Percentiles rank a stretch among this genome's conserved stretches.
These are phyloP conservation scores for Metopia argyrocephala DNA, from an alignment of 2,888 invertebrate genomes.

Conservation along the genomic window DNA sequence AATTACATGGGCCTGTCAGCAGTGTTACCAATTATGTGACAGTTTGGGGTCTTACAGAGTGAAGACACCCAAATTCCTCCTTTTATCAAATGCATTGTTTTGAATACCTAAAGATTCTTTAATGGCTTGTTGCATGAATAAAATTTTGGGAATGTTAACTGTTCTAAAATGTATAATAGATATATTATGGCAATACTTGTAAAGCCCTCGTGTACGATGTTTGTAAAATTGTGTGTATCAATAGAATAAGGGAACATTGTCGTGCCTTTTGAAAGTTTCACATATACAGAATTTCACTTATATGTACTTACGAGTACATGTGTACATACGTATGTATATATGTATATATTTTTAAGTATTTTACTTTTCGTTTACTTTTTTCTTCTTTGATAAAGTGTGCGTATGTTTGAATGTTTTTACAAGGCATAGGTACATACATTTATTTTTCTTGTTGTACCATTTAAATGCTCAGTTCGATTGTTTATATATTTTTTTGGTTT, in stretches of 20 bases:
- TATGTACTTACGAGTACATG: too few relatives aligned
- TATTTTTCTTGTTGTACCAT: conserved; percentile 31
- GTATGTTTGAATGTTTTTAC: conserved; percentile 6
- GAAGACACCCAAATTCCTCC: too few relatives aligned
- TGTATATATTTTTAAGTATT: too few relatives aligned
- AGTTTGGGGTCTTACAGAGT: too few relatives aligned
- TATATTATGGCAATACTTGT: conserved; percentile 31
- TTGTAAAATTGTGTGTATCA: conserved; percentile 17
- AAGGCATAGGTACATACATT: conserved; percentile 22
- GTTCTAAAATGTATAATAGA: too few relatives aligned
- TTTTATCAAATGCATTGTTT: too few relatives aligned
- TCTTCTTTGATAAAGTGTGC: conserved; percentile 1
- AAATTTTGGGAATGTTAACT: too few relatives aligned
- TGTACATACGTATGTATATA: too few relatives aligned
- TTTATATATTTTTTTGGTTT: conserved; percentile 39
- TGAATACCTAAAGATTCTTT: too few relatives aligned
- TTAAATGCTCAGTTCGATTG: conserved; percentile 34
- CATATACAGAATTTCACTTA: conserved; percentile 44
- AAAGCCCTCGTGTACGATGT: conserved; percentile 41
- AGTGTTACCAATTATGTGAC: too few relatives aligned
- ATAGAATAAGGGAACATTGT: conserved; percentile 11
- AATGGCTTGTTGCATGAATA: too few relatives aligned
- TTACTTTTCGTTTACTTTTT: conserved; percentile 19
- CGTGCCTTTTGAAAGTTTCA: conserved; percentile 56
- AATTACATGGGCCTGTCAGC: too few relatives aligned